Conservation (phyloP, 2,113 vertebrate genomes). For the Gambusia affinis region DNA sequence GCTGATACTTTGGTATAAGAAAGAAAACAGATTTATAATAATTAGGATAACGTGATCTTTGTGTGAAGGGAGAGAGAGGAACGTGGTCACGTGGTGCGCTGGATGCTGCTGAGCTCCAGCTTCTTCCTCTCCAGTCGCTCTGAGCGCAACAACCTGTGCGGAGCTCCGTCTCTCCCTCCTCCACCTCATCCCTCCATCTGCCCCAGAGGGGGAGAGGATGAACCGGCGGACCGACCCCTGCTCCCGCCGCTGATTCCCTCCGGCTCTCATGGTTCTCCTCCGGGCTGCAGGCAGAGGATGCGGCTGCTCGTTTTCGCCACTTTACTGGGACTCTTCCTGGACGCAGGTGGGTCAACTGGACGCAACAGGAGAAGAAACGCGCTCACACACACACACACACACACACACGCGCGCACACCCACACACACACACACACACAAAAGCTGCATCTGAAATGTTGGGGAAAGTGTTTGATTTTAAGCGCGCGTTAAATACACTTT, state of each 20-base stretch:
- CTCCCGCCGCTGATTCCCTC: slow-evolving; percentile 20
- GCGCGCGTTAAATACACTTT: background rate
- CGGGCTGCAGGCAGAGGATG: slow-evolving; percentile 67
- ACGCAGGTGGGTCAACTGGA: slow-evolving; percentile 68
- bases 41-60: background rate
- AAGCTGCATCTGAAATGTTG: background rate
- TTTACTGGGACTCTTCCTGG: slow-evolving; percentile 75
- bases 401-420: no score
- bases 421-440: no score
- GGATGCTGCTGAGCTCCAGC: slow-evolving; percentile 21
- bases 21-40: no score
- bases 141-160: background rate
- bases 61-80: background rate
- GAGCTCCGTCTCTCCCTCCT: slow-evolving; percentile 1
- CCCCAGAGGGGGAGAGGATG: slow-evolving; percentile 44
- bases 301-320: slow-evolving; percentile 70
- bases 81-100: slow-evolving; percentile 51
- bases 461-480: no score
- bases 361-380: background rate
- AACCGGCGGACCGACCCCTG: slow-evolving; percentile 18
- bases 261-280: slow-evolving; percentile 66
- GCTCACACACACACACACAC: no score
- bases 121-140: slow-evolving; percentile 17
- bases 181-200: background rate
- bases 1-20: no score